These are phyloP conservation scores for Anoura caudifer DNA, from an alignment of 2,113 vertebrate genomes.

Conservation along the genomic window DNA sequence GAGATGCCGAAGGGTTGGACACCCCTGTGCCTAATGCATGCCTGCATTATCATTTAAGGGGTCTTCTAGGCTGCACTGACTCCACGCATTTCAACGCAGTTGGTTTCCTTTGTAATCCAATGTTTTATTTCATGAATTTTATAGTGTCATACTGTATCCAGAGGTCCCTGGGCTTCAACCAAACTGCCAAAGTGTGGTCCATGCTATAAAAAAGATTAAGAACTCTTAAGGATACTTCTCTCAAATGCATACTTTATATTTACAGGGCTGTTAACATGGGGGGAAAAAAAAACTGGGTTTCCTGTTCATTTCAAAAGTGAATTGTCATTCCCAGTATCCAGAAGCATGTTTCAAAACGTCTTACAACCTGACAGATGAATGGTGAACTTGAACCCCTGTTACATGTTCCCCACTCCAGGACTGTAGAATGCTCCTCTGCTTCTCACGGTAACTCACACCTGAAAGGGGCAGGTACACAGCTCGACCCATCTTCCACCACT, in stretches of 20 bases:
- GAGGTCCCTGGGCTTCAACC: neutral
- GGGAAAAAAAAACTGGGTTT: neutral
- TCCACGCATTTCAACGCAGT: neutral
- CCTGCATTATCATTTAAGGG: neutral
- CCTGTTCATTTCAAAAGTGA: neutral
- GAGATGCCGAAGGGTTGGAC: no score
- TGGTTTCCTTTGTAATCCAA: neutral
- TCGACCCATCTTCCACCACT: neutral
- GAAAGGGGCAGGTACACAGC: fast-evolving
- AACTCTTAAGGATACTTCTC: neutral
- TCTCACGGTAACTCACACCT: neutral
- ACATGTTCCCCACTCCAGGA: neutral
- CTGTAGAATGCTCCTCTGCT: neutral
- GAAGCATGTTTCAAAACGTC: neutral
- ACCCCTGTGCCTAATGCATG: neutral
- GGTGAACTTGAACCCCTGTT: neutral
- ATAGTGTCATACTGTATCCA: neutral
- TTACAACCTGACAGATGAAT: neutral
- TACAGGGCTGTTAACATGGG: neutral
- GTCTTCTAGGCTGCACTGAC: neutral
- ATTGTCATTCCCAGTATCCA: neutral
- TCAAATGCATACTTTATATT: neutral
- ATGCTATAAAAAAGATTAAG: neutral
- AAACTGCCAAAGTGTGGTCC: neutral
- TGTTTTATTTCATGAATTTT: neutral